phyloP scores from a whole-genome alignment of 2,113 vertebrate species.

The Ophthalmolycus amberensis region DNA sequence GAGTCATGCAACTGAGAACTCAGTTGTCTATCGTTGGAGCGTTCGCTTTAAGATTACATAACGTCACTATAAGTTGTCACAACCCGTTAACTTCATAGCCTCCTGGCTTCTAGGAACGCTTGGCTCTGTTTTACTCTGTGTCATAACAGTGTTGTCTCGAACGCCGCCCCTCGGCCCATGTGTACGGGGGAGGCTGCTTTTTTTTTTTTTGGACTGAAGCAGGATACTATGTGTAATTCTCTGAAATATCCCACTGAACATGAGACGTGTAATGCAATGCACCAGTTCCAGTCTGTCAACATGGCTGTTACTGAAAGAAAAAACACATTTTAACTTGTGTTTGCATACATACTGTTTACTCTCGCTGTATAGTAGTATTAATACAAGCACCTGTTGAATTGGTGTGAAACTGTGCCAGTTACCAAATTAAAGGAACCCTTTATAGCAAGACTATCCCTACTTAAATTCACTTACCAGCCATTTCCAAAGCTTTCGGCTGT shows the following conservation, averaged over 20 bases:
- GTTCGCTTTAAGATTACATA: conserved; percentile 68
- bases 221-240: not conserved
- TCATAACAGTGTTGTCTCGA: conserved; percentile 62
- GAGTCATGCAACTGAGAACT: conserved; percentile 45
- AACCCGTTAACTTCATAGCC: conserved; percentile 63
- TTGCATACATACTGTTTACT: not conserved
- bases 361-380: not conserved
- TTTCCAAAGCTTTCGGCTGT: not conserved
- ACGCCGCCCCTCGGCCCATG: conserved; percentile 33
- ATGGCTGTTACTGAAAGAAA: not conserved
- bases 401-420: not conserved
- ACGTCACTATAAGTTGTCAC: conserved; percentile 70
- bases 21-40: conserved; percentile 19
- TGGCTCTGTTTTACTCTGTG: conserved; percentile 67
- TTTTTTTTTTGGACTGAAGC: conserved; percentile 16
- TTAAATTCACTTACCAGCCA: not conserved
- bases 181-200: conserved; percentile 17
- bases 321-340: not conserved
- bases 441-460: not conserved
- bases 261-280: not conserved
- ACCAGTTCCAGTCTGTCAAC: not conserved
- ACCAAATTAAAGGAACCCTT: not conserved
- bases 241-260: not conserved
- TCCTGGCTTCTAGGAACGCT: conserved; percentile 64
- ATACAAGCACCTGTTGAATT: not conserved